Conservation (phyloP, 2,888 invertebrate genomes). For the Tanytarsus gracilentus region DNA sequence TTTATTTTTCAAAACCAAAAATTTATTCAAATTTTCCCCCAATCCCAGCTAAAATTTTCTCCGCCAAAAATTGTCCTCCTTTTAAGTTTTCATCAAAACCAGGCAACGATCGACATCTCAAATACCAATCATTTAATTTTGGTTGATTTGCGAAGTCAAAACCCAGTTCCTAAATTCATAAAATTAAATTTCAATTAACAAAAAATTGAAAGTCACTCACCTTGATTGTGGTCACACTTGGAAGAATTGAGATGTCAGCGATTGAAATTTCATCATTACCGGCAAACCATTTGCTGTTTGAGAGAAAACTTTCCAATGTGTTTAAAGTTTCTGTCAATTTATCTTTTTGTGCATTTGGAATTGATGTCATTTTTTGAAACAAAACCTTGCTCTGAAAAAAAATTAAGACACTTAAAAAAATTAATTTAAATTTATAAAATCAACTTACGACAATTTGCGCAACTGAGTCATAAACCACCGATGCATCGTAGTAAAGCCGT, state of each 20-base stretch:
- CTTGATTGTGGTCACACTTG: constrained; percentile 36
- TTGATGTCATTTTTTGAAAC: neutral
- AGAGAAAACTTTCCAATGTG: neutral
- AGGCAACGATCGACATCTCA: constrained; percentile 49
- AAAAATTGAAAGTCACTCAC: neutral
- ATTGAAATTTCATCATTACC: constrained; percentile 41
- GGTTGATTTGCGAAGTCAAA: constrained; percentile 29
- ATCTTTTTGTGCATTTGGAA: neutral
- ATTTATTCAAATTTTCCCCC: constrained; percentile 1
- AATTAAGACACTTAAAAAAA: neutral
- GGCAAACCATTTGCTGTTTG: constrained; percentile 38
- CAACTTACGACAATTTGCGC: neutral
- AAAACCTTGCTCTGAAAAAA: neutral
- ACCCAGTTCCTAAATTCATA: constrained; percentile 28
- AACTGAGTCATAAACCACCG: neutral
- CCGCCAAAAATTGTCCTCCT: constrained; percentile 52
- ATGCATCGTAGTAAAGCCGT: constrained; percentile 11
- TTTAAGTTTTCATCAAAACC: constrained; percentile 51
- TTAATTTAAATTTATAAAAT: neutral
- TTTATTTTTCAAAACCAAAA: too few species aligned
- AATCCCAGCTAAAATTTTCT: constrained; percentile 35
- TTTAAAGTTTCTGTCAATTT: neutral
- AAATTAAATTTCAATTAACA: neutral
- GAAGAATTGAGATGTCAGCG: constrained; percentile 43
- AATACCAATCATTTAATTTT: constrained; percentile 44